These are phyloP conservation scores for Anas platyrhynchos DNA, from an alignment of 2,113 vertebrate species.

Conservation along the genomic window DNA sequence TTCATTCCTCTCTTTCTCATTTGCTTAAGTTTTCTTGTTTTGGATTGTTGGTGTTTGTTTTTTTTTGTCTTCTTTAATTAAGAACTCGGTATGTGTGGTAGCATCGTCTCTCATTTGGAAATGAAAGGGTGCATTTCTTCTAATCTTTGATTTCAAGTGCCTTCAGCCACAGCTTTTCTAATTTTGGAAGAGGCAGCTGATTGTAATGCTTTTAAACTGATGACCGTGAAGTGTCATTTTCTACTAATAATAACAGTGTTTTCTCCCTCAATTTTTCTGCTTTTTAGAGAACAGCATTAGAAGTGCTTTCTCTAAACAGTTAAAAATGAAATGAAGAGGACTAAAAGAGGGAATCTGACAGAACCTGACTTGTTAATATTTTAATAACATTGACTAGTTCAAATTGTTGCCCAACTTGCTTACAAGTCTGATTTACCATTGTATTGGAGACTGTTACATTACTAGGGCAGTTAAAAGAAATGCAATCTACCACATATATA, in stretches of 20 bases:
- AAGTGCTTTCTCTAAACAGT: conserved; percentile 30
- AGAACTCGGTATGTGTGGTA: conserved; percentile 35
- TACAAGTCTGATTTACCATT: background rate
- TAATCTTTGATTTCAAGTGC: conserved; percentile 65
- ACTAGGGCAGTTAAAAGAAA: background rate
- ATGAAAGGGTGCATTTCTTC: conserved; percentile 34
- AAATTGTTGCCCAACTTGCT: conserved; percentile 19
- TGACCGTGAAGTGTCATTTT: conserved; percentile 65
- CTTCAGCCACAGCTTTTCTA: conserved; percentile 42
- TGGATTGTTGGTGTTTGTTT: background rate
- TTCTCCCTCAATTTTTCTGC: conserved; percentile 43
- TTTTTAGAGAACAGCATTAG: conserved; percentile 8
- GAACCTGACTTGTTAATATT: conserved; percentile 8
- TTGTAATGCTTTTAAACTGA: conserved; percentile 73
- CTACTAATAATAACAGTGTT: conserved; percentile 43
- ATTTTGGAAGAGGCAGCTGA: conserved; percentile 54
- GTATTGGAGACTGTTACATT: background rate
- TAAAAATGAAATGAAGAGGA: conserved; percentile 25
- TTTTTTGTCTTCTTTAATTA: conserved; percentile 44
- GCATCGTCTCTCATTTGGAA: conserved; percentile 46
- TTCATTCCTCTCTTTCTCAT: conserved; percentile 6
- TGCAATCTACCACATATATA: background rate
- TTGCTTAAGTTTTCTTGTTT: background rate
- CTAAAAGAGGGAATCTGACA: background rate
- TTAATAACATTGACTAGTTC: background rate